Evolutionary conservation across 2,888 invertebrate species (phyloP), one percentile per base, ranked within the genome.

Genomic region (Aethes cnicana): DNA sequence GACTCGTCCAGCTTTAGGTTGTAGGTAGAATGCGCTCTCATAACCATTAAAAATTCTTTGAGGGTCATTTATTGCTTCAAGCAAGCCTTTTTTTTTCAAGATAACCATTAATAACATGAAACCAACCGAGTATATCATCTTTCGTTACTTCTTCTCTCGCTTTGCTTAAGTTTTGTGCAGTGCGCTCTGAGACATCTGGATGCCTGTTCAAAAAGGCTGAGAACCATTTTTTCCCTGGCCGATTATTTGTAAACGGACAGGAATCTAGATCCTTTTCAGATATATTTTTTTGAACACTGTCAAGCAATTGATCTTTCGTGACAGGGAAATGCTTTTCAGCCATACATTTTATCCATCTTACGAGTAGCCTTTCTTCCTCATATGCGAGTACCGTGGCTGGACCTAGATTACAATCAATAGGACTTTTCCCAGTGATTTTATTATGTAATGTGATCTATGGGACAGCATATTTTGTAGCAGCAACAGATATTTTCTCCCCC

Each of bases 141-240:
- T 67, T 55, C 14, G 59, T 66, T 4, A 71, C 63, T 12, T 30
- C 30, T 6, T 30, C 30, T 30, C 20, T 18, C 39, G 57, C 54
- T 26, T 43, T 56, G 11, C 49, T 61, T 16, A 72, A 32, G 53
- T 68, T 68, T 62, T 72, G 58, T 4, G 63, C 44, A 7, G 55
- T 59, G 41, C 62, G 47, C 37, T 59, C 47, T n/a, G 62, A 48
- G 3, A 69, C 3, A 26, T 52, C 43, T 14, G 62, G 56, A 44
- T 69, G 65, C 47, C 66, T 54, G 12, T 57, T 57, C 9, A 58
- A 43, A 54, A 72, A 70, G 8, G 47, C 44, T 4, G 49, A 37
- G 43, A 58, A 67, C 69, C 69, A 69, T 47, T 63, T 61, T 35
- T 60, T 56, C 7, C 68, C 64, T 26, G 72, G 71, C 16, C 64